These are phyloP conservation scores for Elephantulus edwardii DNA, from an alignment of 2,113 vertebrate genomes.

Conservation along the genomic window DNA sequence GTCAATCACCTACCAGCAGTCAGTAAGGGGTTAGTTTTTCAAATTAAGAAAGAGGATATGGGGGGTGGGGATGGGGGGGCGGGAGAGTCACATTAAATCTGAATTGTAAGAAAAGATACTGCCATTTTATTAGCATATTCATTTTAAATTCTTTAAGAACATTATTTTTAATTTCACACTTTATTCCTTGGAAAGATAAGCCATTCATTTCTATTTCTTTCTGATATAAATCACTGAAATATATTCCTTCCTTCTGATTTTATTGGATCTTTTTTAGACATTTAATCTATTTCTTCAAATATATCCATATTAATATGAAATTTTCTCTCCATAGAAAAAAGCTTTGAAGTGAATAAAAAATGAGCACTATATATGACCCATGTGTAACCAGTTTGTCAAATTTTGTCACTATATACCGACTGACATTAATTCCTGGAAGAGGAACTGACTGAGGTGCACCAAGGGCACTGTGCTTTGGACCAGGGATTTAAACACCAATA, in stretches of 20 bases:
- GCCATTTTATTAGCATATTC: constrained; percentile 37
- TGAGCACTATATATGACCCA: neutral
- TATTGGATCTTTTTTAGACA: constrained; percentile 49
- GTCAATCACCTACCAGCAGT: constrained; percentile 37
- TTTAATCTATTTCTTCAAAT: constrained; percentile 47
- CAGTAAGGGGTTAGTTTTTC: neutral
- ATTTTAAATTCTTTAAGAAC: constrained; percentile 32
- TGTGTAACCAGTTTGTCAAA: neutral
- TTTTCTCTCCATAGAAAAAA: constrained; percentile 12
- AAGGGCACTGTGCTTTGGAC: neutral
- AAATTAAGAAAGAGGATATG: constrained; percentile 1
- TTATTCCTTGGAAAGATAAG: constrained; percentile 36
- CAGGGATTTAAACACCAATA: neutral
- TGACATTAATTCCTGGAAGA: constrained; percentile 13
- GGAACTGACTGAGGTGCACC: neutral
- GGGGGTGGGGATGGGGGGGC: too few relatives aligned
- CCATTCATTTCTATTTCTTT: constrained; percentile 49
- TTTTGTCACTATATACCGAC: neutral
- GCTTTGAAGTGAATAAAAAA: constrained; percentile 26
- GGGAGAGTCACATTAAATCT: neutral
- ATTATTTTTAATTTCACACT: constrained; percentile 58
- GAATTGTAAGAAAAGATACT: constrained; percentile 22
- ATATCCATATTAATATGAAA: constrained; percentile 37
- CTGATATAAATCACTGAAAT: constrained; percentile 58
- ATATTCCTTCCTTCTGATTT: constrained; percentile 52